These are phyloP conservation scores for Tachystola acroxantha DNA, from an alignment of 2,888 invertebrate species.

Conservation along the genomic window DNA sequence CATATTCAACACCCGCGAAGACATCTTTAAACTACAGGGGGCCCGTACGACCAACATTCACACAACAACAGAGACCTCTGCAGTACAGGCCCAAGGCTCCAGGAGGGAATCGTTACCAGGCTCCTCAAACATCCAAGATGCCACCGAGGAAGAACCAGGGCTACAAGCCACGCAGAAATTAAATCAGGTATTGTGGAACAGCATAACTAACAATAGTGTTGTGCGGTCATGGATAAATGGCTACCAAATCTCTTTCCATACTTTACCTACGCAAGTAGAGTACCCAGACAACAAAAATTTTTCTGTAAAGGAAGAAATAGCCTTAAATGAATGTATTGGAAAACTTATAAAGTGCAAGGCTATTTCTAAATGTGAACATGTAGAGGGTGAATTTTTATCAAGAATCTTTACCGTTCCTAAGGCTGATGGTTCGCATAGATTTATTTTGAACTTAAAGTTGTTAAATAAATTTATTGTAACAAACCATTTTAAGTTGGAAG, in stretches of 20 bases:
- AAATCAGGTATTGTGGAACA: background rate
- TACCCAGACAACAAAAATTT: background rate
- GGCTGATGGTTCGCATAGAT: background rate
- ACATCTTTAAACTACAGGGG: too few relatives aligned
- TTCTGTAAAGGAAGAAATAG: background rate
- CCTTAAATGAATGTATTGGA: background rate
- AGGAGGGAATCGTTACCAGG: too few relatives aligned
- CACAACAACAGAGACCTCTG: too few relatives aligned
- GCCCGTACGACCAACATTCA: too few relatives aligned
- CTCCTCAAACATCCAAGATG: too few relatives aligned
- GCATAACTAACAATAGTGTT: background rate
- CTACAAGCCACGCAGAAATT: background rate
- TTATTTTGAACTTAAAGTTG: background rate
- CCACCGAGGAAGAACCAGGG: too few relatives aligned
- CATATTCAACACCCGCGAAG: too few relatives aligned
- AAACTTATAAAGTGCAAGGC: background rate
- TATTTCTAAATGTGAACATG: background rate
- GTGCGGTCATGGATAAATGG: background rate
- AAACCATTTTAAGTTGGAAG: background rate
- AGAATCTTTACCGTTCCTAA: background rate
- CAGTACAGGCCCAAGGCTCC: too few relatives aligned
- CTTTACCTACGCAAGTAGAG: background rate
- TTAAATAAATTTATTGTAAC: background rate
- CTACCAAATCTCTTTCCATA: background rate
- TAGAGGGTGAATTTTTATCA: background rate